Evolutionary conservation across 53 echinoderm and acorn worm species (phyloP).

Genomic region (Holothuria leucospilota): DNA sequence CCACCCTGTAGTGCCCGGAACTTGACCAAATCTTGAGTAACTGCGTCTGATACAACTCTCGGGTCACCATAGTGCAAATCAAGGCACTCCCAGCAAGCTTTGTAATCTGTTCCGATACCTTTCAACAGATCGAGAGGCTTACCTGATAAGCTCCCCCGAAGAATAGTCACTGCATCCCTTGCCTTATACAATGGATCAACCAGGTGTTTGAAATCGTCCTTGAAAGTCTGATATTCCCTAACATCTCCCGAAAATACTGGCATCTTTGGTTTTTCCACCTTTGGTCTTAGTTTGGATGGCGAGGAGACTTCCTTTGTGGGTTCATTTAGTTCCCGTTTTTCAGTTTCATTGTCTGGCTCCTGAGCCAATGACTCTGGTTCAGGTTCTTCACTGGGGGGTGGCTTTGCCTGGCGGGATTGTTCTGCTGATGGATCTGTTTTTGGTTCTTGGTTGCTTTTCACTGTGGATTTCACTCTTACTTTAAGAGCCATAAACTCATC

Average conservation of each 20-base stretch:
- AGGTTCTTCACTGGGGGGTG: background rate
- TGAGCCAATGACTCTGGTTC: background rate
- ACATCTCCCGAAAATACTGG: conserved; percentile 59
- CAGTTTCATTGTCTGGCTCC: background rate
- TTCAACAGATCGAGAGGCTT: conserved; percentile 49
- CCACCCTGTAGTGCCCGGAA: conserved; percentile 63
- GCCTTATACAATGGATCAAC: conserved; percentile 47
- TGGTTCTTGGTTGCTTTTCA: background rate
- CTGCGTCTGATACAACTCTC: conserved; percentile 63
- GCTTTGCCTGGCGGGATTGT: background rate
- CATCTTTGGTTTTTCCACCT: conserved; percentile 53
- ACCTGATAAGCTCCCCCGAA: conserved; percentile 44
- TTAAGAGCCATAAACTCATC: conserved; percentile 44
- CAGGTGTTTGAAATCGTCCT: conserved; percentile 55
- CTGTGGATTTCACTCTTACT: background rate
- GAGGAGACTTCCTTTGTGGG: background rate
- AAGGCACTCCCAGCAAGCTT: conserved; percentile 51
- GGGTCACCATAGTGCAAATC: conserved; percentile 67
- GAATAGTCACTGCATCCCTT: conserved; percentile 59
- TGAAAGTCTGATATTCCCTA: conserved; percentile 52
- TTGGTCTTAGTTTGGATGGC: conserved; percentile 10
- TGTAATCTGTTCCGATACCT: conserved; percentile 63
- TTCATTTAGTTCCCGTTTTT: background rate
- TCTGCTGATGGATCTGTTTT: background rate
- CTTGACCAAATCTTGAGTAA: conserved; percentile 58